Percentiles rank a stretch among this genome's conserved stretches.
Conservation (phyloP, 2,113 vertebrate genomes). For the Mus musculus region DNA sequence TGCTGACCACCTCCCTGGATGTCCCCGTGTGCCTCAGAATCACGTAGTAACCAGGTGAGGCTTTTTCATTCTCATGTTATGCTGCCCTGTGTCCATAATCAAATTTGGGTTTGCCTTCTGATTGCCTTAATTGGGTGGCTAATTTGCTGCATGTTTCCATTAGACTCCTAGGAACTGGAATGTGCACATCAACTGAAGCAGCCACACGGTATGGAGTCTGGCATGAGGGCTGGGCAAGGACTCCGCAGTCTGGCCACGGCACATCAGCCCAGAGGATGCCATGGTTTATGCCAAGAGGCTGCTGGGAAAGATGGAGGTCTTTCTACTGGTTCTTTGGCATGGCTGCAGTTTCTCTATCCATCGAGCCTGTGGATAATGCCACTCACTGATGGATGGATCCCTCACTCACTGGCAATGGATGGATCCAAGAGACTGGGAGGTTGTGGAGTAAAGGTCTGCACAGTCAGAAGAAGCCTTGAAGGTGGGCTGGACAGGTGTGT, state of each 20-base stretch:
- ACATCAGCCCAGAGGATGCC: neutral
- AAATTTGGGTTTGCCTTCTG: neutral
- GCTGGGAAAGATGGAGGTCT: neutral
- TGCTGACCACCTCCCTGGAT: accelerated
- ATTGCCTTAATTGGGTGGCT: neutral
- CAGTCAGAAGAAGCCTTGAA: neutral
- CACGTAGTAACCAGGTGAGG: neutral
- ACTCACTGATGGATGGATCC: neutral
- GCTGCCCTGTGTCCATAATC: neutral
- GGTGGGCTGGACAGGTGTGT: neutral
- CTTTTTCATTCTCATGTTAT: neutral
- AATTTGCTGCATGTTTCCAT: neutral
- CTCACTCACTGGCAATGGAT: too few relatives aligned
- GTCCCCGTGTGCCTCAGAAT: neutral
- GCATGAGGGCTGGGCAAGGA: neutral
- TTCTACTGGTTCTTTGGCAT: neutral
- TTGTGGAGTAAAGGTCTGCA: neutral
- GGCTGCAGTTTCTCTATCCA: neutral
- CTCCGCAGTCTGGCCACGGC: neutral
- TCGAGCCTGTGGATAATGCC: too few relatives aligned
- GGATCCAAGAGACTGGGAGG: neutral
- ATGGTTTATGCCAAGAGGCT: slow-evolving; percentile 3
- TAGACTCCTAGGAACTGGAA: neutral
- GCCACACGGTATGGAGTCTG: neutral
- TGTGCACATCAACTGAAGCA: neutral